A percentile compares a stretch with the other conserved stretches of the same genome.
These are phyloP conservation scores for Apodemus agrarius DNA, from an alignment of 2,797 vertebrate genomes.

Conservation along the genomic window DNA sequence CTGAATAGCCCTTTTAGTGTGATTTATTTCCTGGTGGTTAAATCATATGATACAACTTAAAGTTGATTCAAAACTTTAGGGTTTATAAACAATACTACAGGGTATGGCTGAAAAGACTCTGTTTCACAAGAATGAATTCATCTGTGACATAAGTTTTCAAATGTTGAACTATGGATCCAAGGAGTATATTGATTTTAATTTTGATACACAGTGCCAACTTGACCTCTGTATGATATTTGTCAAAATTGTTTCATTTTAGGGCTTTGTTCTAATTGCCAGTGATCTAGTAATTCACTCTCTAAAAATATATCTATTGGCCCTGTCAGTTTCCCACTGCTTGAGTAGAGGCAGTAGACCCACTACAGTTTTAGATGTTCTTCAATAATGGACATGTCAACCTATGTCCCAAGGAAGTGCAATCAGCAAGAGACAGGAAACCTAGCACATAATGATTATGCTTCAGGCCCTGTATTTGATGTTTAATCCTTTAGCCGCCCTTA, in stretches of 20 bases:
- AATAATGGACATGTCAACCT: not conserved
- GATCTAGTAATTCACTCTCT: not conserved
- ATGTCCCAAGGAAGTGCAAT: not conserved
- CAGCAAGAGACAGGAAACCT: not conserved
- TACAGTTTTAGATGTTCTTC: not conserved
- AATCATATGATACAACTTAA: not conserved
- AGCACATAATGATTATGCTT: not conserved
- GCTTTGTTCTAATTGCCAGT: not conserved
- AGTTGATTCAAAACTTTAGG: not conserved
- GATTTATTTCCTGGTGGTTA: not conserved
- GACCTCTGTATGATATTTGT: not conserved
- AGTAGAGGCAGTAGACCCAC: not conserved
- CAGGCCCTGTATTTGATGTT: not conserved
- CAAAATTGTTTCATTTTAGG: not conserved
- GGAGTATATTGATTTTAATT: not conserved
- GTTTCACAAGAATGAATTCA: not conserved
- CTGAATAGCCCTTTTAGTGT: no score
- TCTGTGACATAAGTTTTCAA: constrained; percentile 1
- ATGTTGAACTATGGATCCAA: constrained; percentile 23
- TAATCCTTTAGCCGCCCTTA: not conserved
- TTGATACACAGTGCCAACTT: not conserved
- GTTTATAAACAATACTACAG: constrained; percentile 33
- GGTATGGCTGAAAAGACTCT: not conserved
- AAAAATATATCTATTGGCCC: not conserved
- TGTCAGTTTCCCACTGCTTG: not conserved